Percentiles rank a stretch among this genome's conserved stretches.
Conservation (phyloP, 2,113 vertebrate species). For the Sander vitreus region DNA sequence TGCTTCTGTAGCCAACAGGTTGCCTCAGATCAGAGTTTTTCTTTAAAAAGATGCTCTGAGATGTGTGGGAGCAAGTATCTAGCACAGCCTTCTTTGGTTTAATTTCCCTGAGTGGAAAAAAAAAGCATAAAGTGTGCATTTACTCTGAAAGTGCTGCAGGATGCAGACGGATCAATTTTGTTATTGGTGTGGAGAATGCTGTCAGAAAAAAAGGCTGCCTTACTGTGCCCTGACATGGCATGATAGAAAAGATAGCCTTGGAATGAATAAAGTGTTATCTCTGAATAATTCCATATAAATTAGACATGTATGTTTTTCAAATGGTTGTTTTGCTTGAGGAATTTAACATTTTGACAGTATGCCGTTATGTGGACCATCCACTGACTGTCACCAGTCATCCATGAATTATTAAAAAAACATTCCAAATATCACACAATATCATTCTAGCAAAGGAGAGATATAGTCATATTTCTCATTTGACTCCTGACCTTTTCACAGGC, state of each 20-base stretch:
- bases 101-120: conserved; percentile 63
- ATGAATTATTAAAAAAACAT: conserved; percentile 74
- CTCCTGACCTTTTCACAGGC: conserved; percentile 79
- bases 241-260: conserved; percentile 25
- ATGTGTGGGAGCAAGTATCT: conserved; percentile 43
- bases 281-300: not conserved
- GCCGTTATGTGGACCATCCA: conserved; percentile 25
- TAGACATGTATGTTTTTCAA: not conserved
- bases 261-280: conserved; percentile 28
- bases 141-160: conserved; percentile 65
- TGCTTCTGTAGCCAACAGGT: conserved; percentile 35
- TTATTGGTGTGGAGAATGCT: conserved; percentile 60
- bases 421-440: conserved; percentile 73
- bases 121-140: conserved; percentile 71
- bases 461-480: conserved; percentile 79
- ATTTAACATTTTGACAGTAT: conserved; percentile 53
- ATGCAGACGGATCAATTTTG: conserved; percentile 70
- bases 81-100: conserved; percentile 46
- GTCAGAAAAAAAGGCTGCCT: conserved; percentile 22
- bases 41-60: conserved; percentile 17
- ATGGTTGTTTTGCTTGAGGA: conserved; percentile 37
- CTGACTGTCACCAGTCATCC: conserved; percentile 50
- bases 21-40: conserved; percentile 46
- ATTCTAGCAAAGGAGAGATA: conserved; percentile 66
- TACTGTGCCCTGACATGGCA: conserved; percentile 26